These are phyloP conservation scores for Seira musarum DNA, from an alignment of 2,888 invertebrate species.

Conservation along the genomic window DNA sequence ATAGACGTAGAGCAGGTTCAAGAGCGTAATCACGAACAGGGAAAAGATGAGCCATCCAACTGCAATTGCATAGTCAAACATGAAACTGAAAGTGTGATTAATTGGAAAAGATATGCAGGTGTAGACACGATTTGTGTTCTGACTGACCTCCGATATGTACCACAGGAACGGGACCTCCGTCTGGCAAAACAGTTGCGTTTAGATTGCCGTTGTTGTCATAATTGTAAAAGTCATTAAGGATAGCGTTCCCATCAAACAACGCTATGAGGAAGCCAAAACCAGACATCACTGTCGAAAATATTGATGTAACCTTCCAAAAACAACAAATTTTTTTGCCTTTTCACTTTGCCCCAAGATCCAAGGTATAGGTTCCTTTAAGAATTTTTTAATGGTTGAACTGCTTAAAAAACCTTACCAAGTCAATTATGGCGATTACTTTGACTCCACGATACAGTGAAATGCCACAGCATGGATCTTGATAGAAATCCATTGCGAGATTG, in stretches of 20 bases:
- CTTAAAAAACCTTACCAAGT: conserved; percentile 62
- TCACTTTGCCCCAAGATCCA: too few species aligned
- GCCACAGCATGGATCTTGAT: conserved; percentile 59
- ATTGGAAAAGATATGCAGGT: too few species aligned
- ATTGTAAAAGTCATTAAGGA: conserved; percentile 25
- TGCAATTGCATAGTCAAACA: conserved; percentile 25
- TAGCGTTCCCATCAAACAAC: conserved; percentile 43
- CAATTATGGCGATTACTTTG: conserved; percentile 63
- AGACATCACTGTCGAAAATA: conserved; percentile 35
- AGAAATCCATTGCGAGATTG: conserved; percentile 28
- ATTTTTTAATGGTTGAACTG: too few species aligned
- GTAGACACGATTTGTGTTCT: too few species aligned
- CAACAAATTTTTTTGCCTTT: too few species aligned
- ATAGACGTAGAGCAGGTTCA: conserved; percentile 46
- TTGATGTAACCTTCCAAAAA: conserved; percentile 43
- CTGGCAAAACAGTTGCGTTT: neutral
- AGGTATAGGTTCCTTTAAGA: too few species aligned
- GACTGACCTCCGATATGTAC: conserved; percentile 47
- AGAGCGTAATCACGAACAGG: conserved; percentile 31
- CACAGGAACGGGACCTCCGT: neutral
- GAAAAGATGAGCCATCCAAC: conserved; percentile 58
- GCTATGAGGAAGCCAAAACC: conserved; percentile 48
- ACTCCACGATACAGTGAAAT: conserved; percentile 55
- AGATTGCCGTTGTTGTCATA: conserved; percentile 2
- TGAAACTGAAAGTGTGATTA: neutral